Evolutionary conservation across 1,140 invertebrate genomes (phyloP).

Genomic region (Drosophila takahashii): DNA sequence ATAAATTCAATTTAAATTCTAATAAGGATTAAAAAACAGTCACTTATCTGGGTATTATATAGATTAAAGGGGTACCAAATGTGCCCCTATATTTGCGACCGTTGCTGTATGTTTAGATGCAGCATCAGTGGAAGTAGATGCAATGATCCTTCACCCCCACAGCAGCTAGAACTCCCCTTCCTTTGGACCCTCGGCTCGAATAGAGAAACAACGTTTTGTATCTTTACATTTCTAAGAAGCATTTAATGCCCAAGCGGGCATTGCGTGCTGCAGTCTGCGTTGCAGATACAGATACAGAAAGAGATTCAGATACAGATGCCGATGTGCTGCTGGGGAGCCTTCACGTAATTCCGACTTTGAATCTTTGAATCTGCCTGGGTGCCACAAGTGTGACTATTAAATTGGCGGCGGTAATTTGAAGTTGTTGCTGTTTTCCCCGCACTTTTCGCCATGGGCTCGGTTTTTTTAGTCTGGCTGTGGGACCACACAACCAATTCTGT

Average conservation of each 20-base stretch:
- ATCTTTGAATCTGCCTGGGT: constrained; percentile 52
- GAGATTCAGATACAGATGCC: constrained; percentile 24
- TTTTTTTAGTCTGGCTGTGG: constrained; percentile 20
- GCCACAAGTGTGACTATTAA: constrained; percentile 82
- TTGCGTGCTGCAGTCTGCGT: constrained; percentile 53
- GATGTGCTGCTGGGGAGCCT: constrained; percentile 54
- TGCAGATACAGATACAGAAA: constrained; percentile 34
- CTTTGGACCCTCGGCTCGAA: constrained; percentile 5
- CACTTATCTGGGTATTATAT: too few relatives aligned
- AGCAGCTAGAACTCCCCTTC: constrained; percentile 9
- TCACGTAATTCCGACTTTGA: constrained; percentile 63
- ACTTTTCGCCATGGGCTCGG: constrained; percentile 43
- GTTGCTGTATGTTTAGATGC: constrained; percentile 7
- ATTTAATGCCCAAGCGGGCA: constrained; percentile 72
- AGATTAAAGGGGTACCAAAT: background rate
- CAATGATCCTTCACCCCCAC: constrained; percentile 36
- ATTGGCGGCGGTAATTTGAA: constrained; percentile 81
- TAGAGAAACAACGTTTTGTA: constrained; percentile 57
- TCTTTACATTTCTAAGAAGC: constrained; percentile 78
- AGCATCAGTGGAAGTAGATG: constrained; percentile 7
- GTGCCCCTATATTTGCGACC: background rate
- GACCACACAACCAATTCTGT: constrained; percentile 65
- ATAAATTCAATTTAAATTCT: too few relatives aligned
- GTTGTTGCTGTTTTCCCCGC: constrained; percentile 53
- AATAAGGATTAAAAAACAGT: too few relatives aligned